These are phyloP conservation scores for Mercenaria mercenaria DNA, from an alignment of 1,140 invertebrate species.

Conservation along the genomic window DNA sequence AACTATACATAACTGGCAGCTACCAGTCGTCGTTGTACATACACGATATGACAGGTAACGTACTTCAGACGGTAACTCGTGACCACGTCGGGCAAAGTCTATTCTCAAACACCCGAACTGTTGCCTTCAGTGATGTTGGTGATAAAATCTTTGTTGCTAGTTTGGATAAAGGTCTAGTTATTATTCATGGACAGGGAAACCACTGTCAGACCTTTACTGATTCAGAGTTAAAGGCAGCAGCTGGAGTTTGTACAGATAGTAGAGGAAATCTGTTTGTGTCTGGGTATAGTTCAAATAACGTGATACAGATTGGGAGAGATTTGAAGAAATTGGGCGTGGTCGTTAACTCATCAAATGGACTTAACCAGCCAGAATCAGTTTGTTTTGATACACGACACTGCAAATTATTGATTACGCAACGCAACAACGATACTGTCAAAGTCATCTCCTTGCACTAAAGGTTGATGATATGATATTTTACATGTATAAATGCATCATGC, in stretches of 20 bases:
- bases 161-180: neutral
- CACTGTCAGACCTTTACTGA: neutral
- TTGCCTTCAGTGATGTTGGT: neutral
- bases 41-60: neutral
- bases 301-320: neutral
- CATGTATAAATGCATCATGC: no score
- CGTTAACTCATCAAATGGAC: neutral
- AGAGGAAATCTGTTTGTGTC: neutral
- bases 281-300: neutral
- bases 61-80: neutral
- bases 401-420: neutral
- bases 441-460: neutral
- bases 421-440: neutral
- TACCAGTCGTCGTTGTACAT: neutral
- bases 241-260: slow-evolving; percentile 20
- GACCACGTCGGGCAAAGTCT: neutral
- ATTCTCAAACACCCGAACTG: neutral
- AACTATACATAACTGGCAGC: neutral
- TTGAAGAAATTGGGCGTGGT: neutral
- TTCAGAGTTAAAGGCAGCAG: neutral
- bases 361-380: neutral
- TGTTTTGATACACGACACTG: neutral
- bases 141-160: neutral
- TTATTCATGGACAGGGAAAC: neutral
- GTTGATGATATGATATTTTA: no score